Evolutionary conservation across 1,140 invertebrate genomes (phyloP).

Genomic region (Panagrolaimus sp.): DNA sequence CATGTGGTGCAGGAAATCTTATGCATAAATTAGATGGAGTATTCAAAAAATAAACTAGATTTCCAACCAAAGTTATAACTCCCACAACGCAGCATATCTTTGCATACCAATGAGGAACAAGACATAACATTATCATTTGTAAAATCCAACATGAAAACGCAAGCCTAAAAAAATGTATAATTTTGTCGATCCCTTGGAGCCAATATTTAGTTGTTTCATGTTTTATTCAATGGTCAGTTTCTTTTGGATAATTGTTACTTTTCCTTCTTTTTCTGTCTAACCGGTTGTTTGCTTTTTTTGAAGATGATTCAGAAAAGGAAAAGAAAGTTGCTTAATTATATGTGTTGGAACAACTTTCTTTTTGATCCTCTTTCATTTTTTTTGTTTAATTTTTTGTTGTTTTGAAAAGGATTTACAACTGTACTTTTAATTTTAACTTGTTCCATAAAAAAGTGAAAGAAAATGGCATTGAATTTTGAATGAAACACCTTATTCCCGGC

Average conservation of each 20-base stretch:
- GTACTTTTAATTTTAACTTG: too few relatives aligned
- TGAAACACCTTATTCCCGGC: too few relatives aligned
- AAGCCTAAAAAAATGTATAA: constrained; percentile 29
- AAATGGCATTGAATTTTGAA: too few relatives aligned
- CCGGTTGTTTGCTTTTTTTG: neutral
- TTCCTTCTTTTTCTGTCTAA: neutral
- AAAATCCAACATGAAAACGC: constrained; percentile 37
- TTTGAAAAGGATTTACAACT: too few relatives aligned
- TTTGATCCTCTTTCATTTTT: too few relatives aligned
- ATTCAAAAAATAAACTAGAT: constrained; percentile 28
- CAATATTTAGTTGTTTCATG: neutral
- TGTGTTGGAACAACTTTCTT: too few relatives aligned
- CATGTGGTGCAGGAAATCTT: constrained; percentile 29
- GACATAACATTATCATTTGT: constrained; percentile 35
- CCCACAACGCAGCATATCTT: constrained; percentile 28
- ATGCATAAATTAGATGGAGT: constrained; percentile 27
- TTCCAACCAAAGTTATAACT: constrained; percentile 25
- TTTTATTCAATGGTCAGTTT: neutral
- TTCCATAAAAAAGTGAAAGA: too few relatives aligned
- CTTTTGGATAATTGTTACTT: too few relatives aligned
- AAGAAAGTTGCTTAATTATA: neutral
- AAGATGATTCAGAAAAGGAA: neutral
- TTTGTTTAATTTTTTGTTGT: too few relatives aligned
- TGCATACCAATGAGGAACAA: constrained; percentile 28
- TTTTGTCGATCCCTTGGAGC: neutral